phyloP scores from a whole-genome alignment of 2,113 vertebrate species.

The Dipodomys ordii region DNA sequence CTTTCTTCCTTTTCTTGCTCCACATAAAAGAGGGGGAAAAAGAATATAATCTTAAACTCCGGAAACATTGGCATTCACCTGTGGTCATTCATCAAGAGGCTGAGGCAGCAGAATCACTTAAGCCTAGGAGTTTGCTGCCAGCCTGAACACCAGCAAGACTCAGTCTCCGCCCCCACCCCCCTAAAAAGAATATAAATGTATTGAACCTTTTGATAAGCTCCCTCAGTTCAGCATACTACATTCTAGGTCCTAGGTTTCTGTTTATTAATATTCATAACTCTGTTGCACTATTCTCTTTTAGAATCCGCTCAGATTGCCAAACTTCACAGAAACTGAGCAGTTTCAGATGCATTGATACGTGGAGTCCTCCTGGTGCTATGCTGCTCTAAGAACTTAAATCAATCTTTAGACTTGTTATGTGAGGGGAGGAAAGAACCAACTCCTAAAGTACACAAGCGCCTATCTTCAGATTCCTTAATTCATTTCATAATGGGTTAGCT shows the following conservation, averaged over 20 bases:
- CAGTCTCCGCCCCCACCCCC: neutral
- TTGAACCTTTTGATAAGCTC: conserved; percentile 1
- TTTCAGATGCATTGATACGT: conserved; percentile 38
- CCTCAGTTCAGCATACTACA: conserved; percentile 1
- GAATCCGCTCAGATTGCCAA: conserved; percentile 1
- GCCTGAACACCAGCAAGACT: neutral
- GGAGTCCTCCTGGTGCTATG: conserved; percentile 3
- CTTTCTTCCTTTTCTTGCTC: conserved; percentile 26
- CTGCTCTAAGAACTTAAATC: conserved; percentile 14
- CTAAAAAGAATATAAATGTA: neutral
- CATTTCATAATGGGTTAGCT: conserved; percentile 45
- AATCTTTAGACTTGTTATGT: neutral
- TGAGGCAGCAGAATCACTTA: neutral
- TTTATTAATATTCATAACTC: conserved; percentile 50
- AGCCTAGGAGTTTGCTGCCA: neutral
- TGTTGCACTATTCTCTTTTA: conserved; percentile 24
- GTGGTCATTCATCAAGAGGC: neutral
- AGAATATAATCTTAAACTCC: neutral
- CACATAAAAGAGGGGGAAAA: neutral
- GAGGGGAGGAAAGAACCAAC: conserved; percentile 1
- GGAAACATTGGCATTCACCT: neutral
- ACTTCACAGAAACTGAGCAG: neutral
- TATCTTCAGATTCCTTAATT: conserved; percentile 15
- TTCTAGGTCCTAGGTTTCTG: conserved; percentile 14
- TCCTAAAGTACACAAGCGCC: neutral